A percentile compares a stretch with the other conserved stretches of the same genome.
Conservation (phyloP, 2,888 invertebrate genomes). For the Pyrochroa serraticornis region DNA sequence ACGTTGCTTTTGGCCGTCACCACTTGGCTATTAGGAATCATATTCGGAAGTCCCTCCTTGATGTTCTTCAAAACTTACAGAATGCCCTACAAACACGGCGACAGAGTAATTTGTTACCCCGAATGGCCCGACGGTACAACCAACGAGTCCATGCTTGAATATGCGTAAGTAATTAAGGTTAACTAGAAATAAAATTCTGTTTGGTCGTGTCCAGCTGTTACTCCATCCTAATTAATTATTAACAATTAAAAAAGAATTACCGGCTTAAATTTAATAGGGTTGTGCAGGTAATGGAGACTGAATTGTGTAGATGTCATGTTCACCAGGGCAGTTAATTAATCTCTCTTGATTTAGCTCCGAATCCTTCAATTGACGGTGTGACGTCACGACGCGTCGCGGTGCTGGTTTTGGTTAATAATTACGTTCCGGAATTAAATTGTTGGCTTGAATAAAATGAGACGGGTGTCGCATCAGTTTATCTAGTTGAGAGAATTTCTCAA, state of each 20-base stretch:
- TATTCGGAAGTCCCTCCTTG: slow-evolving; percentile 84
- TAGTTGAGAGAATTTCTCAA: no score
- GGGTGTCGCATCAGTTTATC: no score
- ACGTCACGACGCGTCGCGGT: no score
- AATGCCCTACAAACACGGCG: slow-evolving; percentile 56
- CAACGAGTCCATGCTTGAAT: slow-evolving; percentile 72
- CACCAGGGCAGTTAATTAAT: no score
- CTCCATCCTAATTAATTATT: background rate
- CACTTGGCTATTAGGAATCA: slow-evolving; percentile 83
- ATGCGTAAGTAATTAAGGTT: slow-evolving; percentile 67
- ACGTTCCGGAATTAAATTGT: no score
- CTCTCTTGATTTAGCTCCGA: no score
- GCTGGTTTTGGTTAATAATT: no score
- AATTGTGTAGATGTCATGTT: no score
- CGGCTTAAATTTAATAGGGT: background rate
- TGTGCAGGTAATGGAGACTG: no score
- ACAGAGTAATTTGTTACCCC: slow-evolving; percentile 78
- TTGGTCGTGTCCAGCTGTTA: background rate
- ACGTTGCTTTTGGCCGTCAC: slow-evolving; percentile 82
- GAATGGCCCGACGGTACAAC: slow-evolving; percentile 87
- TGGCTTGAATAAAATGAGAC: no score
- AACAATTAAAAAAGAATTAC: background rate
- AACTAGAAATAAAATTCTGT: background rate
- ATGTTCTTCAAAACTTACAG: slow-evolving; percentile 80
- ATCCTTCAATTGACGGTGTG: no score